Evolutionary conservation across 2,888 invertebrate species (phyloP), one percentile per base, ranked within the genome.

Genomic region (Cryptophagus acutangulus): DNA sequence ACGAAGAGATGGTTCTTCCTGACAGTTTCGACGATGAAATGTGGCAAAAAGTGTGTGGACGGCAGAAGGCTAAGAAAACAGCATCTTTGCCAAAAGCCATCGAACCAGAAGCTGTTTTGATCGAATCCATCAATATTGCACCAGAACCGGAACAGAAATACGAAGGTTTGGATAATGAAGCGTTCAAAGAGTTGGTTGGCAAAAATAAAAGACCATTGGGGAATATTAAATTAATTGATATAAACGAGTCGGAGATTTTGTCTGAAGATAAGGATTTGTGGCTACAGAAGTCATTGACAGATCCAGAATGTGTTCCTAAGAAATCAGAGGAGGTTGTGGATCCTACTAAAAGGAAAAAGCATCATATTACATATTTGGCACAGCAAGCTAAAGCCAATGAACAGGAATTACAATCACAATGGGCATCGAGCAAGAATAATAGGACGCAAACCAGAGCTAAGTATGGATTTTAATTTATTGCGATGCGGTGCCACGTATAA

Each of bases 291-390:
- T 84, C 87, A 0, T 67, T 89, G 25, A 81, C 84, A 9, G 84
- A 87, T 49, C 82, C 82, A 33, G 81, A 79, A 13, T 68, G 63
- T 46, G 70, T 71, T 37, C 69, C 74, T 0, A 72, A 70, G 13
- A n/a, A n/a, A n/a, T n/a, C n/a, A n/a, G 65, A 70, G 2, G 48
- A 77, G 49, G 55, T 74, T 55, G 73, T 72, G 56, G 66, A 68
- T 55, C 61, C 62, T 10, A 70, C 77, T 62, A 62, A 74, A 68
- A 80, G 81, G 52, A 77, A 84, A 52, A 95, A 95, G 68, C 94
- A 96, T 75, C 95, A 96, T 74, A 95, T 96, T 55, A 95, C 94
- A 1, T 95, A 93, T 68, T 75, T 96, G 52, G 95, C 94, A 14
- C 84, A 85, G 66, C 80, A 91, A 80, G 96, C 95, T 2, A 94